phyloP scores from a whole-genome alignment of 2,113 vertebrate species.

The Quiscalus mexicanus region DNA sequence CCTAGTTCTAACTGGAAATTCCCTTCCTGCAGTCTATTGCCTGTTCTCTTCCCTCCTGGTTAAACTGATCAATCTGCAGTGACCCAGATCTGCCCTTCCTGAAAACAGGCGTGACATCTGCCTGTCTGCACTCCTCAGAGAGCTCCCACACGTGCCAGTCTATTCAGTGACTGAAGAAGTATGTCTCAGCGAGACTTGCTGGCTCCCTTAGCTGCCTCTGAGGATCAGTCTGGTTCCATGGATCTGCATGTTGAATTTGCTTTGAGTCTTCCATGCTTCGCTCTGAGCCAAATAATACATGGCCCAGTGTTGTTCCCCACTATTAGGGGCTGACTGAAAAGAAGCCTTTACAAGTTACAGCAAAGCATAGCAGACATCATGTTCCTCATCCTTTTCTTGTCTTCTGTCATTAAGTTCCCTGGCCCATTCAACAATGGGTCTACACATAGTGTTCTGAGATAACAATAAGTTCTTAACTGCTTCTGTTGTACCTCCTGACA shows the following conservation, averaged over 20 bases:
- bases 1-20: background rate
- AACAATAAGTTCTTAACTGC: background rate
- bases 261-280: background rate
- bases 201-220: background rate
- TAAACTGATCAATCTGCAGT: background rate
- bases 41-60: background rate
- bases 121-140: background rate
- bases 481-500: background rate
- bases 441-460: background rate
- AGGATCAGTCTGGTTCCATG: background rate
- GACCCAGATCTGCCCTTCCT: background rate
- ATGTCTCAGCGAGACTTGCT: background rate
- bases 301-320: background rate
- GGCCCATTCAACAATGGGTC: background rate
- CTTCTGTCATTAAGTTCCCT: background rate
- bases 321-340: background rate
- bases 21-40: background rate
- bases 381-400: background rate
- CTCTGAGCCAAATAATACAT: background rate
- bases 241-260: background rate
- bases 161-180: background rate
- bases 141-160: background rate
- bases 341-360: background rate
- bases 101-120: background rate
- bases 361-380: background rate